Conservation (phyloP, 2,797 vertebrate species). For the Kryptolebias ocellatus region DNA sequence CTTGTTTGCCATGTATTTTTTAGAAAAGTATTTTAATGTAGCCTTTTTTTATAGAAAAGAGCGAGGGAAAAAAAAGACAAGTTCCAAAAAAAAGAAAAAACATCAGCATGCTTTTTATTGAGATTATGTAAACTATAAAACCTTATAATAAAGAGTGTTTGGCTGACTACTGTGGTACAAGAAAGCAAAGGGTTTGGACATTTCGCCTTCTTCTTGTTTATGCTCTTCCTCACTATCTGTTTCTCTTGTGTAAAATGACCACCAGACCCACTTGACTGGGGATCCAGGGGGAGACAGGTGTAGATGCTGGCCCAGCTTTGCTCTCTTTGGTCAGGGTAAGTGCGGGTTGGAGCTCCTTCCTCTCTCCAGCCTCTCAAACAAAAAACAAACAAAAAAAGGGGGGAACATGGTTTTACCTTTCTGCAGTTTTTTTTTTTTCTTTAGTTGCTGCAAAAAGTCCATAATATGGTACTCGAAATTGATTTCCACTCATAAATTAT, state of each 20-base stretch:
- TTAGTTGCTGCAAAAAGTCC: conserved; percentile 16
- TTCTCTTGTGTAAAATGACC: conserved; percentile 80
- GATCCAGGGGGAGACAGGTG: conserved; percentile 74
- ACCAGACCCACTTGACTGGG: conserved; percentile 80
- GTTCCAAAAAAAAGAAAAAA: conserved; percentile 13
- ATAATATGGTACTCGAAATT: conserved; percentile 5
- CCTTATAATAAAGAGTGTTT: conserved; percentile 82
- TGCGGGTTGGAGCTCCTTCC: conserved; percentile 74
- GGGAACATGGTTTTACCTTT: not conserved
- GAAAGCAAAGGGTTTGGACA: conserved; percentile 75
- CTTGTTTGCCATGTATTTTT: conserved; percentile 80
- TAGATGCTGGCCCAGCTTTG: conserved; percentile 78
- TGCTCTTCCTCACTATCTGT: conserved; percentile 76
- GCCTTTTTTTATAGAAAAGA: conserved; percentile 52
- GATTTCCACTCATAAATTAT: conserved; percentile 10
- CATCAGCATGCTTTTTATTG: conserved; percentile 77
- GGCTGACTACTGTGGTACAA: conserved; percentile 77
- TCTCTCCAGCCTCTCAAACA: conserved; percentile 76
- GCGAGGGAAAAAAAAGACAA: conserved; percentile 30
- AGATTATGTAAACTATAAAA: conserved; percentile 74
- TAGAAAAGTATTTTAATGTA: conserved; percentile 72
- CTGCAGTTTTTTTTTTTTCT: conserved; percentile 19
- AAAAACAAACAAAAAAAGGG: conserved; percentile 19
- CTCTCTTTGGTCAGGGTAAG: conserved; percentile 82
- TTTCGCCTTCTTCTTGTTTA: conserved; percentile 73